phyloP scores from a whole-genome alignment of 1,140 invertebrate genomes.

The Neodiprion pinetum region DNA sequence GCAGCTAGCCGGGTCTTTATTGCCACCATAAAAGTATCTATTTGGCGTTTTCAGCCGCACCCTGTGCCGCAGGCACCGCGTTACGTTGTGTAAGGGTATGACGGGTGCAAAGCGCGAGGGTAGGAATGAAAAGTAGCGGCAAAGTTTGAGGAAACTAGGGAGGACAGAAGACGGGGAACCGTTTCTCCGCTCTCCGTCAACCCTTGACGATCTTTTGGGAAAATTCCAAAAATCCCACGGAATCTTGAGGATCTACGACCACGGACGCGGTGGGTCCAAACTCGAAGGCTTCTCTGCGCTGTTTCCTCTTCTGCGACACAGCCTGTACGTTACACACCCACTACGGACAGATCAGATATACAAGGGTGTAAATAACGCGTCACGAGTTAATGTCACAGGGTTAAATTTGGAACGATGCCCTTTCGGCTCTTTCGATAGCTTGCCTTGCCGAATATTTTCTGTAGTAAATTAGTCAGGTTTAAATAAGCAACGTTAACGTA shows the following conservation, averaged over 20 bases:
- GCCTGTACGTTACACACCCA: neutral
- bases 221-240: neutral
- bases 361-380: too few relatives aligned
- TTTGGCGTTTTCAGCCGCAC: conserved; percentile 42
- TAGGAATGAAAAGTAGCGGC: neutral
- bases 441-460: too few relatives aligned
- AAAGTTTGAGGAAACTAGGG: neutral
- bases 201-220: neutral
- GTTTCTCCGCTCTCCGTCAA: neutral
- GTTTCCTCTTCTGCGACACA: neutral
- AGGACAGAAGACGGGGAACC: neutral
- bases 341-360: too few relatives aligned
- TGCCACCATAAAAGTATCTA: conserved; percentile 49
- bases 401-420: too few relatives aligned
- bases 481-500: too few relatives aligned
- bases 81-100: neutral
- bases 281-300: neutral
- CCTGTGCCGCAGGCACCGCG: neutral
- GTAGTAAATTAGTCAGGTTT: too few relatives aligned
- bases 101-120: neutral
- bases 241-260: neutral
- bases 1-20: conserved; percentile 34
- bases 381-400: too few relatives aligned
- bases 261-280: neutral
- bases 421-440: too few relatives aligned